Percentiles rank a stretch among this genome's conserved stretches.
phyloP scores from a whole-genome alignment of 2,888 invertebrate species.

The Tipula helvola region DNA sequence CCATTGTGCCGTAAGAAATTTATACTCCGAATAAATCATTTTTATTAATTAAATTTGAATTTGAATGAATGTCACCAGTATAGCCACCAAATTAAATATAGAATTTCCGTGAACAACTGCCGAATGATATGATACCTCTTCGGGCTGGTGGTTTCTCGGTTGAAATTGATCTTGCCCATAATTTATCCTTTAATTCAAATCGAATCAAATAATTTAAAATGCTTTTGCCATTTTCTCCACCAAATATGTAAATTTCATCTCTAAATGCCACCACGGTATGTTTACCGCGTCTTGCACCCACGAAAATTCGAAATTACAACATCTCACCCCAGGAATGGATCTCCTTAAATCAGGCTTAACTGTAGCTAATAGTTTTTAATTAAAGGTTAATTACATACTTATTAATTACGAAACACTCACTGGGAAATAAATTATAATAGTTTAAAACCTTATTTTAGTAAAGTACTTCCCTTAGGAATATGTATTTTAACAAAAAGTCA shows the following conservation, averaged over 20 bases:
- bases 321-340: too few species aligned
- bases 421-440: too few species aligned
- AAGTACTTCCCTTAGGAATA: too few species aligned
- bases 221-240: conserved; percentile 89
- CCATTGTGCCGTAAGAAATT: conserved; percentile 88
- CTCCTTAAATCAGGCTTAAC: too few species aligned
- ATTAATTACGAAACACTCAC: too few species aligned
- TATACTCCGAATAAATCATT: conserved; percentile 92
- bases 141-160: conserved; percentile 82
- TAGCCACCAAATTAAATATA: conserved; percentile 95
- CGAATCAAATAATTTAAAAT: conserved; percentile 89
- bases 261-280: conserved; percentile 92
- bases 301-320: too few species aligned
- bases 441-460: too few species aligned
- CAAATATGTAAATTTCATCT: conserved; percentile 91
- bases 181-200: conserved; percentile 88
- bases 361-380: too few species aligned
- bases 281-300: conserved; percentile 89
- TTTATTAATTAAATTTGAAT: conserved; percentile 89
- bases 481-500: too few species aligned
- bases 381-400: too few species aligned
- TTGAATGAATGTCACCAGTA: conserved; percentile 91
- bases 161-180: conserved; percentile 82
- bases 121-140: conserved; percentile 89
- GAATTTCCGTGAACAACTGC: conserved; percentile 75